Base-by-base conservation (phyloP, 64 coral and sea anemone species). In the Acropora yongei region DNA sequence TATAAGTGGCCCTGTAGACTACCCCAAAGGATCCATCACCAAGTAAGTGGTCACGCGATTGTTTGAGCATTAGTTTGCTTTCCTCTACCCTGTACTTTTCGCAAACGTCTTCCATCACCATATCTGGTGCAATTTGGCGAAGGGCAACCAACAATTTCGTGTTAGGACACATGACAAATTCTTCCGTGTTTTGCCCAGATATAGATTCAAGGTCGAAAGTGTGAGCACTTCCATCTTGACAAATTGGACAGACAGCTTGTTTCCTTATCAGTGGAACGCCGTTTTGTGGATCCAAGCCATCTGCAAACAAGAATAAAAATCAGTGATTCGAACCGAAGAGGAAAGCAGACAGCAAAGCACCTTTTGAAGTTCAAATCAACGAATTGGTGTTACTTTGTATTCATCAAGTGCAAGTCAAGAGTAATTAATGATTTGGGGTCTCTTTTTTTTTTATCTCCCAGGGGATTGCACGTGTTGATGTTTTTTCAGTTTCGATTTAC, bases 21-120 rank as follows among this genome's bases (percentile, higher is more conserved):
- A 76, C 78, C 1, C 97, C 97, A 92, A 88, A 99, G 14, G 77
- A 53, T 39, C 97, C 97, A 75, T 99, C 87, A 1, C 97, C 97
- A 17, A 99, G 75, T 53, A 89, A 6, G 7, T 50, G 86, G 1
- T 82, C 77, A 39, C 77, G 82, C 43, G 66, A 88, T 67, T 86
- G 72, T 44, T 92, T 61, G 30, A 96, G 63, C 58, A 44, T 50
- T 44, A 98, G 55, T 18, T 96, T 92, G 45, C 78, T 42, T 19
- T 94, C 94, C 11, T 81, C 65, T 48, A 99, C 86, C 13, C 84
- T 68, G 68, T 84, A 93, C 19, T 93, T 53, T 47, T 90, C 69
- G 6, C 88, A 91, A 6, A 99, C 10, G 53, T 99, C 94, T 18
- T 85, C 88, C 75, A 99, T 79, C 13, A 93, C 88, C 10, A 99